Percentiles rank a stretch among this genome's conserved stretches.
Conservation (phyloP, 2,888 invertebrate species). For the Escarpia spicata region DNA sequence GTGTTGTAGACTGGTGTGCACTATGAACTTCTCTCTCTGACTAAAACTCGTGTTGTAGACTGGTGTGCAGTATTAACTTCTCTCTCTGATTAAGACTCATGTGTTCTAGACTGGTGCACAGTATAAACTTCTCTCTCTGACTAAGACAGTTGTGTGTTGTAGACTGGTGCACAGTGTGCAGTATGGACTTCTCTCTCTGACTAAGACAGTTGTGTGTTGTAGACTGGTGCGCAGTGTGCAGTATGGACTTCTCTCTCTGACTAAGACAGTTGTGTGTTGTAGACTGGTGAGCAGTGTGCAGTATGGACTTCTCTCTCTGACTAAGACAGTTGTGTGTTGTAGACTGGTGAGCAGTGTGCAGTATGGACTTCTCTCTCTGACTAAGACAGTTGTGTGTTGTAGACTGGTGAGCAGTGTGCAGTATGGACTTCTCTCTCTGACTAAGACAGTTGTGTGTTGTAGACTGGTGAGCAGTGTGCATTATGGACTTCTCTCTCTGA, state of each 20-base stretch:
- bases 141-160: no score
- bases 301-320: slow-evolving; percentile 92
- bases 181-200: no score
- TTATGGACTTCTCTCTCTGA: slow-evolving; percentile 98
- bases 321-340: slow-evolving; percentile 7
- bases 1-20: no score
- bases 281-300: no score
- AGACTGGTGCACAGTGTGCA: no score
- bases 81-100: slow-evolving; percentile 81
- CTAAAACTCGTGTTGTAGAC: slow-evolving; percentile 63
- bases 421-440: background rate
- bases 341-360: slow-evolving; percentile 80
- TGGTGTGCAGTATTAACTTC: slow-evolving; percentile 97
- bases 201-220: no score
- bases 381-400: background rate
- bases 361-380: slow-evolving; percentile 99
- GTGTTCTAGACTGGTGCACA: no score
- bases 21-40: slow-evolving; percentile 95
- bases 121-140: no score
- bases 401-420: no score
- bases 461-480: slow-evolving; percentile 65
- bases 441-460: slow-evolving; percentile 25
- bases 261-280: no score
- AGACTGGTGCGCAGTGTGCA: no score
- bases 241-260: no score